Evolutionary conservation across 2,888 invertebrate species (phyloP).

Genomic region (Clistopyga incitator): DNA sequence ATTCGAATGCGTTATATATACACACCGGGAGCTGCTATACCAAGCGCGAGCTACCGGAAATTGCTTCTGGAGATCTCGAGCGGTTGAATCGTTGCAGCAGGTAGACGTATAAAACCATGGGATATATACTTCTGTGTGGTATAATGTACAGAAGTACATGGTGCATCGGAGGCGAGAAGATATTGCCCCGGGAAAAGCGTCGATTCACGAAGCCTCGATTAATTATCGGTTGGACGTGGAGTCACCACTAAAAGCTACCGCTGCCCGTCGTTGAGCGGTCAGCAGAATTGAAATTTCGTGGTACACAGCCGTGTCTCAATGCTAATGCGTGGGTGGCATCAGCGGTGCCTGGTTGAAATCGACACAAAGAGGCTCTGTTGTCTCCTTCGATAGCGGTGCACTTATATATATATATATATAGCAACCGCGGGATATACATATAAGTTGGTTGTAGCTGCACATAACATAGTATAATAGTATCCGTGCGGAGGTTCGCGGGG

Average conservation of each 20-base stretch:
- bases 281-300: constrained; percentile 53
- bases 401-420: constrained; percentile 12
- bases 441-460: not conserved
- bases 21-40: constrained; percentile 1
- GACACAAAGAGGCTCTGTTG: constrained; percentile 14
- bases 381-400: constrained; percentile 18
- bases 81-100: constrained; percentile 10
- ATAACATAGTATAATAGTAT: constrained; percentile 30
- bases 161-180: constrained; percentile 34
- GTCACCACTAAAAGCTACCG: not conserved
- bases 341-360: not conserved
- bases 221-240: constrained; percentile 31
- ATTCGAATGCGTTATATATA: constrained; percentile 25
- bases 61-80: constrained; percentile 30
- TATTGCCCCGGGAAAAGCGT: constrained; percentile 38
- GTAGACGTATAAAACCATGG: constrained; percentile 12
- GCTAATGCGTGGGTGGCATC: constrained; percentile 51
- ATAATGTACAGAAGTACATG: not conserved
- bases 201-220: constrained; percentile 53
- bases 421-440: not conserved
- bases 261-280: constrained; percentile 1
- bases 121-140: constrained; percentile 19
- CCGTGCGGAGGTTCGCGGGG: constrained; percentile 51
- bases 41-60: constrained; percentile 33
- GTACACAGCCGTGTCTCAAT: constrained; percentile 30